Conservation (phyloP, 1,140 invertebrate species). For the Himalopsyche phryganea region DNA sequence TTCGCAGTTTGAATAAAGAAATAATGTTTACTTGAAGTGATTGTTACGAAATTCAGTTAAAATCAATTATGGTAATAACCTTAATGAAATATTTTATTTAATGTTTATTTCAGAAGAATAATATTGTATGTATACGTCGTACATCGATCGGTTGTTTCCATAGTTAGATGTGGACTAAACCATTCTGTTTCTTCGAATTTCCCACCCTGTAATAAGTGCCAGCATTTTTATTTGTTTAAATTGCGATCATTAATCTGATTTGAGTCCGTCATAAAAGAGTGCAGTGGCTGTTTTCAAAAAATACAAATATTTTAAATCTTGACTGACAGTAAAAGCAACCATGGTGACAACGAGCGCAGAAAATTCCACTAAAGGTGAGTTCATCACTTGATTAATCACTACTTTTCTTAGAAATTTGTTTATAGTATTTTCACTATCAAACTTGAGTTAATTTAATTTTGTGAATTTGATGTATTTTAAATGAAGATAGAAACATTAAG, state of each 20-base stretch:
- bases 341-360: slow-evolving; percentile 30
- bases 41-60: too few relatives aligned
- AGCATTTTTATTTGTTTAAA: too few relatives aligned
- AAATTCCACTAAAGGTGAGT: slow-evolving; percentile 28
- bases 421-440: background rate
- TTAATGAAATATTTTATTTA: too few relatives aligned
- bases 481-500: too few relatives aligned
- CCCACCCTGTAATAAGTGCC: too few relatives aligned
- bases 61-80: too few relatives aligned
- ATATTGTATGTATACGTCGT: slow-evolving; percentile 5
- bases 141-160: slow-evolving; percentile 11
- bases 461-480: too few relatives aligned
- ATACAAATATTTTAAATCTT: slow-evolving; percentile 4
- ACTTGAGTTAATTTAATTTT: background rate
- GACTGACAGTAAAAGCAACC: background rate
- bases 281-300: too few relatives aligned
- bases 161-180: slow-evolving; percentile 21
- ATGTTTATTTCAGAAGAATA: too few relatives aligned
- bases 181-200: background rate
- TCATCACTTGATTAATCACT: background rate
- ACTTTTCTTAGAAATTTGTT: background rate
- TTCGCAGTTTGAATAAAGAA: background rate
- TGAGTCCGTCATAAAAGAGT: too few relatives aligned
- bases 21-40: too few relatives aligned
- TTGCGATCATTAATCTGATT: too few relatives aligned